Conservation (phyloP, 2,797 vertebrate genomes). For the Onychomys leucogaster region DNA sequence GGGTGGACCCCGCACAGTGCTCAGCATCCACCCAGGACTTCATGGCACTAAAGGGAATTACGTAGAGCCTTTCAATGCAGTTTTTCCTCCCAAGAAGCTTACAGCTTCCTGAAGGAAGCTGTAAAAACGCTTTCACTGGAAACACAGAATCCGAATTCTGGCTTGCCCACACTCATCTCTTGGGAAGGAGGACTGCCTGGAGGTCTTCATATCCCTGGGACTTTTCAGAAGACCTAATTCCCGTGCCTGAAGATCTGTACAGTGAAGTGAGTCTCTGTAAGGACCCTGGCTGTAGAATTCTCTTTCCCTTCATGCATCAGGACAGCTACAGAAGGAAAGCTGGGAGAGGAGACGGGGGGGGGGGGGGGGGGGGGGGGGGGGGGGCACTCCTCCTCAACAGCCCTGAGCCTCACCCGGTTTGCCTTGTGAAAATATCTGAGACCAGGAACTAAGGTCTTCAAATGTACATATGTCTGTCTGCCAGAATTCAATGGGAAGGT, state of each 20-base stretch:
- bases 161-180: too few species aligned
- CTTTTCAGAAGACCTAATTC: not conserved
- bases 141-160: not conserved
- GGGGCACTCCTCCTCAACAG: not conserved
- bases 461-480: not conserved
- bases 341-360: too few species aligned
- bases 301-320: not conserved
- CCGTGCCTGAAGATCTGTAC: not conserved
- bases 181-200: rapidly evolving
- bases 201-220: not conserved
- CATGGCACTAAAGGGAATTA: not conserved
- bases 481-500: not conserved
- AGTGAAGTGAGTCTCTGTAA: not conserved
- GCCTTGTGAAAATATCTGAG: not conserved
- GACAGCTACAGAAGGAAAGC: not conserved
- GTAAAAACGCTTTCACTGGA: not conserved
- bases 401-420: not conserved
- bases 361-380: too few species aligned
- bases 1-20: rapidly evolving
- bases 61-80: not conserved
- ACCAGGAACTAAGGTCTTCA: not conserved
- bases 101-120: not conserved
- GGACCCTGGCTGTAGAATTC: not conserved
- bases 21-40: not conserved
- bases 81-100: not conserved